Evolutionary conservation across 2,797 vertebrate species (phyloP).

Genomic region (Siniperca obscura): DNA sequence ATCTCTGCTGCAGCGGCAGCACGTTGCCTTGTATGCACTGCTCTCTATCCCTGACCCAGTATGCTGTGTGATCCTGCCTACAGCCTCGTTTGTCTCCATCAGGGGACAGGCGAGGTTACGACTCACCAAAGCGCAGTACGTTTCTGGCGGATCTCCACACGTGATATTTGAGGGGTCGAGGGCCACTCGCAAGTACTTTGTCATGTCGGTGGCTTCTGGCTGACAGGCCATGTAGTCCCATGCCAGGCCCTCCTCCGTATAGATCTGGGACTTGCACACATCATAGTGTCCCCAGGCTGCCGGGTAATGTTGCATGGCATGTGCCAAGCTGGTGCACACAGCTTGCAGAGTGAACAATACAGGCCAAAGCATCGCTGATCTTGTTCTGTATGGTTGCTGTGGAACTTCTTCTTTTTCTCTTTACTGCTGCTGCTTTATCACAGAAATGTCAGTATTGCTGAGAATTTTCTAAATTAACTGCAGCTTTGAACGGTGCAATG

Average conservation of each 20-base stretch:
- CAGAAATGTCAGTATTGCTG: slow-evolving; percentile 14
- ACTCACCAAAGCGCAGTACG: slow-evolving; percentile 99
- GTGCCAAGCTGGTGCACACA: slow-evolving; percentile 89
- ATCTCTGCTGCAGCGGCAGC: slow-evolving; percentile 63
- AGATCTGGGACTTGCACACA: slow-evolving; percentile 97
- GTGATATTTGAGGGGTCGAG: slow-evolving; percentile 97
- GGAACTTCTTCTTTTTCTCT: slow-evolving; percentile 23
- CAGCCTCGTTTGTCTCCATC: slow-evolving; percentile 83
- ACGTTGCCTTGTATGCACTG: slow-evolving; percentile 47
- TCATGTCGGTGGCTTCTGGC: slow-evolving; percentile 97
- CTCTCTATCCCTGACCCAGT: slow-evolving; percentile 79
- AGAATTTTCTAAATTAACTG: slow-evolving; percentile 56
- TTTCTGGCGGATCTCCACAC: slow-evolving; percentile 98
- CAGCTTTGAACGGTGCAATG: slow-evolving; percentile 62
- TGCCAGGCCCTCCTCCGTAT: slow-evolving; percentile 95
- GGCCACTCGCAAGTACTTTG: slow-evolving; percentile 94
- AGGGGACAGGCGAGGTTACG: slow-evolving; percentile 72
- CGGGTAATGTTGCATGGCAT: slow-evolving; percentile 92
- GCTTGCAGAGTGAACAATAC: slow-evolving; percentile 91
- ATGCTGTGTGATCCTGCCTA: slow-evolving; percentile 71
- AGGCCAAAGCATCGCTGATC: slow-evolving; percentile 92
- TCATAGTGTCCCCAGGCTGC: slow-evolving; percentile 98
- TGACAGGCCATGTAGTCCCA: slow-evolving; percentile 99
- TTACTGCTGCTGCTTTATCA: slow-evolving; percentile 32
- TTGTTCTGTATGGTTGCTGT: slow-evolving; percentile 57